Base-by-base conservation (phyloP, 2,797 vertebrate genomes). In the Picus viridis region DNA sequence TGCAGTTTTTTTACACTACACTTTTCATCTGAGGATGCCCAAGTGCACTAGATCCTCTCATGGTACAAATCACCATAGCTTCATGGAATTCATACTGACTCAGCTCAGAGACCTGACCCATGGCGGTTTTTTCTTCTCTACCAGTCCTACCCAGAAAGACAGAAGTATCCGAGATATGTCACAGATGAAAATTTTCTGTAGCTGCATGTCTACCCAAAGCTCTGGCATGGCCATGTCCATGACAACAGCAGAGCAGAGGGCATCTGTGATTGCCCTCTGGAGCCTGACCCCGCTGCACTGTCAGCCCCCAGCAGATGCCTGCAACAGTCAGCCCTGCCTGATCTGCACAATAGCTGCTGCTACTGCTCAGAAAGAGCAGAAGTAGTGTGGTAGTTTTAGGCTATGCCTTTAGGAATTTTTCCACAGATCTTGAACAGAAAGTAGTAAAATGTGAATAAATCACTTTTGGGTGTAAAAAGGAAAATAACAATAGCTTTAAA, bases 251-350 rank as follows among this genome's bases (percentile, higher is more conserved):
- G 57, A 82, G 61, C 17, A 41, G 34, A 89, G 32, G 5, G 18
- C 0, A 2, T 53, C 61, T 73, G 49, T 0, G 1, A n/a, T 53
- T 54, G 62, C 14, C 7, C 29, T 24, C 69, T 5, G 3, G 54
- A 69, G 43, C 8, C 53, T 65, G 30, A 68, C 27, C 49, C n/a
- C 34, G 54, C 30, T 41, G 47, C 62, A 78, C 34, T 9, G 9
- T 56, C 27, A 56, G 54, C 54, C 54, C 27, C 54, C 16, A 29
- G 54, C 26, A 56, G 54, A 29, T 17, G 16, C 16, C 16, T 29
- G 27, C 16, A 27, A 56, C 29, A 56, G 54, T 17, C 27, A 56
- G 27, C 54, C 34, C 45, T 49, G 27, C 73, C 39, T 30, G 15
- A 45, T 45, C 64, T 57, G 47, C 56, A 26, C n/a, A 68, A 41